Conservation (phyloP, 2,797 vertebrate genomes). For the Sus cebifrons region DNA sequence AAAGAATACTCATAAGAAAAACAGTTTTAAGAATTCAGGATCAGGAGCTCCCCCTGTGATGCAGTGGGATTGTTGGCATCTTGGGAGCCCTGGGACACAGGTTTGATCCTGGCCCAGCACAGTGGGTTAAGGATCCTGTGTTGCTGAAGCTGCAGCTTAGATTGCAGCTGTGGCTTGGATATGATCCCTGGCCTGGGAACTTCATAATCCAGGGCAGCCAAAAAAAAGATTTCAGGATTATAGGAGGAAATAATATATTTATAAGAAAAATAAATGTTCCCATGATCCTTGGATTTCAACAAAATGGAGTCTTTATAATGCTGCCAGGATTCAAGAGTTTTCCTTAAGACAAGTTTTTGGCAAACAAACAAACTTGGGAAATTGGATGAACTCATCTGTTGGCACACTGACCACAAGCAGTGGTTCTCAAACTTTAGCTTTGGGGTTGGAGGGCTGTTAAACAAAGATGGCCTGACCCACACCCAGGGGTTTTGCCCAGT, state of each 20-base stretch:
- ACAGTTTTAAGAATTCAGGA: neutral
- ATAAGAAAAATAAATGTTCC: neutral
- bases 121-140: too few species aligned
- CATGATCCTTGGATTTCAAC: neutral
- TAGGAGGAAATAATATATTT: neutral
- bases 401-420: neutral
- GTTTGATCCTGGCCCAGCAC: too few species aligned
- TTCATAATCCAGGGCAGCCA: too few species aligned
- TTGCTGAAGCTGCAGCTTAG: too few species aligned
- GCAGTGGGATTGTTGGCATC: too few species aligned
- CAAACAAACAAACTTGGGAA: neutral
- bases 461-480: neutral
- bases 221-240: neutral
- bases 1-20: neutral
- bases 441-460: neutral
- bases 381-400: neutral
- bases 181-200: too few species aligned
- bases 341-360: neutral
- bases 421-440: neutral
- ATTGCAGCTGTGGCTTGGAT: too few species aligned
- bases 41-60: neutral
- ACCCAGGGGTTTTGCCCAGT: neutral
- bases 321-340: neutral
- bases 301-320: neutral
- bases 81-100: too few species aligned